A percentile compares a stretch with the other conserved stretches of the same genome.
phyloP scores from a whole-genome alignment of 2,797 vertebrate species.

The Mionectes olivaceus region DNA sequence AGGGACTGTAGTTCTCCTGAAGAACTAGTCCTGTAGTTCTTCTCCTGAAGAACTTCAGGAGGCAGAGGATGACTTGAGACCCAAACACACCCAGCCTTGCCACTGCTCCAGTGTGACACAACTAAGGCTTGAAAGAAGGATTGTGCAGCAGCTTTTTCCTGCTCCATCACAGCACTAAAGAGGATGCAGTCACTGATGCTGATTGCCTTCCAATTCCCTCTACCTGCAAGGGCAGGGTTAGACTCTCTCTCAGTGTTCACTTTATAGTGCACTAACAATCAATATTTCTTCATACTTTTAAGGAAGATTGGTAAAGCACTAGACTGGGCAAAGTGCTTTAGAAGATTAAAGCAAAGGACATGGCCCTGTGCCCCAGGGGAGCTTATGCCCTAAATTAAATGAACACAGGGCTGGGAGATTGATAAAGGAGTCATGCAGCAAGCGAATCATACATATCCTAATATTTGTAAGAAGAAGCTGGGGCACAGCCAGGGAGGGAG shows the following conservation, averaged over 20 bases:
- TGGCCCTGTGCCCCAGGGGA: not conserved
- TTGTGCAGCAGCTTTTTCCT: not conserved
- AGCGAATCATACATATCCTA: constrained; percentile 48
- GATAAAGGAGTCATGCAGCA: constrained; percentile 46
- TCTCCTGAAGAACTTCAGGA: no score
- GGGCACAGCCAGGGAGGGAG: not conserved
- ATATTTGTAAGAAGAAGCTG: constrained; percentile 46
- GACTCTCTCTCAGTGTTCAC: not conserved
- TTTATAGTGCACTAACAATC: not conserved
- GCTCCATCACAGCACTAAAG: not conserved
- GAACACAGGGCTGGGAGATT: constrained; percentile 32
- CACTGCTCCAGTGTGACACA: not conserved
- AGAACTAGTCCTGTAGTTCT: no score
- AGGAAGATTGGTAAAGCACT: constrained; percentile 34
- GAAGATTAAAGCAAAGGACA: constrained; percentile 63
- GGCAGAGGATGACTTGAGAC: not conserved
- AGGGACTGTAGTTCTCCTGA: not conserved
- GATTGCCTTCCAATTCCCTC: not conserved
- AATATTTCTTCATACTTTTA: constrained; percentile 43
- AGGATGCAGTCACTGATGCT: not conserved
- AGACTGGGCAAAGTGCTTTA: constrained; percentile 22
- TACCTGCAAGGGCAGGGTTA: not conserved
- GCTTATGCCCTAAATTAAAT: constrained; percentile 43
- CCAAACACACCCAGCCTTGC: not conserved
- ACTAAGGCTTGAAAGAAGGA: not conserved